Base-by-base conservation (phyloP, 2,888 invertebrate genomes). In the Acronicta leporina region DNA sequence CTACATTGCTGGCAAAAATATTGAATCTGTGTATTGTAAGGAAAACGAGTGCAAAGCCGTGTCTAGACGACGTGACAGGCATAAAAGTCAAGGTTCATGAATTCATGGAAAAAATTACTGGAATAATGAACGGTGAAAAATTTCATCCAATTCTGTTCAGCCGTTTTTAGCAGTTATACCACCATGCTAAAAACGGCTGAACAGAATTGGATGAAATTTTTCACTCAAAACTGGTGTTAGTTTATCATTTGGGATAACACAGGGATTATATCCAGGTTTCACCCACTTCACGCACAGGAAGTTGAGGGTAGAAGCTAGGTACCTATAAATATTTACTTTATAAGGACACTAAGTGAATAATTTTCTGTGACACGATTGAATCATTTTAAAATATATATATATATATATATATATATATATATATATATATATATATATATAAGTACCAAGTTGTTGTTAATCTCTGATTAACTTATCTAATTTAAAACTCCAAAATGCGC, bases 401-500 rank as follows among this genome's bases (percentile, higher is more conserved):
- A 61, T 35, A 4, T 33, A 67, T 51, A 61, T 35, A 56, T 30
- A 9, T 9, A 9, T 11, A 4, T 33, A 67, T 51, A 61, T 35
- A 56, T 30, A 9, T 9, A 9, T 11, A 4, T 33, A 67, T 51
- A 61, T 35, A 56, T 30, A 9, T 9, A 9, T 11, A 4, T 33
- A 67, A 48, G 55, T 35, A 61, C 46, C 25, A 71, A 65, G 38
- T 71, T 53, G 51, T 56, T 56, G 16, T 57, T 40, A 62, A 46
- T 62, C 42, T 44, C 43, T 59, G 59, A 57, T 49, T 52, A 60
- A 60, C 75, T 67, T 73, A 73, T 63, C 20, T 62, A 57, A 66
- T 75, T 56, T 57, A 60, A 59, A 68, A 68, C 59, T 58, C 63
- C 46, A 68, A 64, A 70, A 47, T 65, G 53, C 42, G 58, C 48